Conservation (phyloP, 2,888 invertebrate genomes). For the Cantharis rufa region DNA sequence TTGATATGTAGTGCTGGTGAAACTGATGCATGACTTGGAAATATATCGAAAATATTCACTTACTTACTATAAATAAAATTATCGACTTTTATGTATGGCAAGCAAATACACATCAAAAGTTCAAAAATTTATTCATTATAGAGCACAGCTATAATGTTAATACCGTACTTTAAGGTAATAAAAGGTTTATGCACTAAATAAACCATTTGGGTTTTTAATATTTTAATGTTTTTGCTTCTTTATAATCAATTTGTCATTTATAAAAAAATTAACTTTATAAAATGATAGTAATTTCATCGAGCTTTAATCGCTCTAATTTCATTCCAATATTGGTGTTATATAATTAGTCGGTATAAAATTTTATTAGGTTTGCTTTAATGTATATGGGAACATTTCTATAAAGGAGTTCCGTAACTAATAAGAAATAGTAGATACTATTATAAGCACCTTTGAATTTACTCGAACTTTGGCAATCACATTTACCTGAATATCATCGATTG, state of each 20-base stretch:
- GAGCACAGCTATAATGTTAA: neutral
- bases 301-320: neutral
- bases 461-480: slow-evolving; percentile 1
- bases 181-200: neutral
- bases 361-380: neutral
- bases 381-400: neutral
- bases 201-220: neutral
- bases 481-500: slow-evolving; percentile 3
- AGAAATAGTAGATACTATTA: neutral
- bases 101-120: neutral
- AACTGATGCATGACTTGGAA: neutral
- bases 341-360: neutral
- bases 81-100: neutral
- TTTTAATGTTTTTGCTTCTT: neutral
- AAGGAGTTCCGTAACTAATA: neutral
- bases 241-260: neutral
- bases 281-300: neutral
- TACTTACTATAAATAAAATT: neutral
- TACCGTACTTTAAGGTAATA: neutral
- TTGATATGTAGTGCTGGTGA: neutral
- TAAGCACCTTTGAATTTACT: neutral
- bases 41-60: neutral
- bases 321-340: neutral
- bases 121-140: neutral
- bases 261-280: neutral